Evolutionary conservation across 2,888 invertebrate genomes (phyloP), one percentile per base, ranked within the genome.

Genomic region (Xanthia togata): DNA sequence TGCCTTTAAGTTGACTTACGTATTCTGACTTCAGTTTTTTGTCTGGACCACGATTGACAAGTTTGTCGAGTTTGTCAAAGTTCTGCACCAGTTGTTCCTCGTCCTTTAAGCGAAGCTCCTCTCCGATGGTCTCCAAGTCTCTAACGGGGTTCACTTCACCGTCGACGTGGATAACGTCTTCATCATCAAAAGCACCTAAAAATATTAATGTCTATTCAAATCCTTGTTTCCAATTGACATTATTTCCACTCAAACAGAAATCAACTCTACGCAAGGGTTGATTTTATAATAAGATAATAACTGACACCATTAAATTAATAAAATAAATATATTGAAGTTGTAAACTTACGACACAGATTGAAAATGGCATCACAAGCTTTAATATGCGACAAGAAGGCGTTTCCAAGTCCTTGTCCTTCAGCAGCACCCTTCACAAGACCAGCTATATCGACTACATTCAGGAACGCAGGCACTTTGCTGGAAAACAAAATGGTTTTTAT

Each of bases 321-420:
- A 23, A 20, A 41, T 31, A 17, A 63, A 41, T n/a, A 41, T 20
- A 38, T 41, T 41, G 9, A 44, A 57, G n/a, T 35, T 62, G 14
- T 26, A 23, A 60, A 53, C 98, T 98, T 97, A 99, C 99, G 98
- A 92, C 99, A 98, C 85, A 99, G 97, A 95, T 99, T 99, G 93
- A 99, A 99, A 89, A 99, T 98, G 60, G 99, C 99, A 95, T 99
- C 99, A 93, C 99, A 99, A 26, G 99, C 99, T 93, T 98, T 98
- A 91, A 99, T 99, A 95, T 99, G 99, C 9, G 99, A 99, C 65
- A 99, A 97, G 95, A 99, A 99, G 81, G 99, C 99, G 94, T 99
- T 99, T 91, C 99, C 99, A 75, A 99, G 97, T 2, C 99, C 99
- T 95, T 99, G 99, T 0, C 99, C 99, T 93, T 99, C 99, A 6